These are phyloP conservation scores for Drosophila paramelanica DNA, from an alignment of 2,888 invertebrate genomes.

Conservation along the genomic window DNA sequence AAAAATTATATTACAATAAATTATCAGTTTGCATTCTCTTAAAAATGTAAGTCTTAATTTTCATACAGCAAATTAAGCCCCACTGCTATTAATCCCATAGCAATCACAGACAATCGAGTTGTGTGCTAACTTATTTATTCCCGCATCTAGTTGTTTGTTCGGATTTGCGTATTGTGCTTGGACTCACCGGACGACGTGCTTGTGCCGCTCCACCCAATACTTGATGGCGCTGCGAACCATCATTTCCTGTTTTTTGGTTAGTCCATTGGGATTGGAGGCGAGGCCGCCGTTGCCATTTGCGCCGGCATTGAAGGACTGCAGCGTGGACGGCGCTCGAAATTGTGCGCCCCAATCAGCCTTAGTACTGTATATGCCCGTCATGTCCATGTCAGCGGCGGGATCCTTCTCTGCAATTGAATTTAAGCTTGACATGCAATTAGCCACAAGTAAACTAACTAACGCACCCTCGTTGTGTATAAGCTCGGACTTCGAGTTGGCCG, in stretches of 20 bases:
- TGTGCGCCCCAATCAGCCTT: constrained; percentile 92
- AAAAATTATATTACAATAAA: too few species aligned
- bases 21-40: too few species aligned
- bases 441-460: constrained; percentile 2
- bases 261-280: constrained; percentile 90
- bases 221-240: constrained; percentile 94
- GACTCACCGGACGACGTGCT: constrained; percentile 93
- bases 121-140: neutral
- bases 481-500: constrained; percentile 85
- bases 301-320: constrained; percentile 87
- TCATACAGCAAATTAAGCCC: too few species aligned
- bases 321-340: constrained; percentile 88
- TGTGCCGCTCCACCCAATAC: constrained; percentile 95
- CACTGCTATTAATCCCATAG: neutral
- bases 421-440: constrained; percentile 18
- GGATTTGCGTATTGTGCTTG: constrained; percentile 15
- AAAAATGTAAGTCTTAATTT: too few species aligned
- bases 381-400: constrained; percentile 87
- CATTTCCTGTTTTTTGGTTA: constrained; percentile 93
- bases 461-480: constrained; percentile 84
- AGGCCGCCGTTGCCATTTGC: constrained; percentile 84
- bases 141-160: constrained; percentile 11
- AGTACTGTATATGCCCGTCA: constrained; percentile 91
- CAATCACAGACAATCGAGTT: constrained; percentile 6
- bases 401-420: constrained; percentile 84